Evolutionary conservation across 2,113 vertebrate genomes (phyloP).

Genomic region (Chaetorhynchus papuensis): DNA sequence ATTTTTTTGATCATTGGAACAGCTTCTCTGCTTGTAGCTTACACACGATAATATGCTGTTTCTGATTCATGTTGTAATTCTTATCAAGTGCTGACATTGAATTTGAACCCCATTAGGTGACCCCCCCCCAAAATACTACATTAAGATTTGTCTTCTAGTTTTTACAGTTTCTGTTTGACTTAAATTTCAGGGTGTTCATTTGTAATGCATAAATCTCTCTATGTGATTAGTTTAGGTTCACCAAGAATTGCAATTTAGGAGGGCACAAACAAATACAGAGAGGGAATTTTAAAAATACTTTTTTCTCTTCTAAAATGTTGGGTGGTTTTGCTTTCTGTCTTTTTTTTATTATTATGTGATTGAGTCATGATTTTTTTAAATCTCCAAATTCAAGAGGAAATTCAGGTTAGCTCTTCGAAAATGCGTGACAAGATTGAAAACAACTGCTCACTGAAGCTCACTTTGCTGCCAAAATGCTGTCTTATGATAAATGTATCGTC

Average conservation of each 20-base stretch:
- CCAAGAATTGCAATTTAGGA: background rate
- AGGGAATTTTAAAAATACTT: background rate
- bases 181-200: background rate
- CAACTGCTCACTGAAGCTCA: constrained; percentile 34
- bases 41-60: background rate
- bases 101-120: background rate
- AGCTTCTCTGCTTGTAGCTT: background rate
- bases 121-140: background rate
- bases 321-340: background rate
- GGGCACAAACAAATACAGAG: background rate
- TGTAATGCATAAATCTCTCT: background rate
- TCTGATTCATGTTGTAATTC: background rate
- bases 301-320: background rate
- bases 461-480: constrained; percentile 41
- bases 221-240: background rate
- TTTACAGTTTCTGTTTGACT: background rate
- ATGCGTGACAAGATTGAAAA: constrained; percentile 38
- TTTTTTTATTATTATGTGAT: background rate
- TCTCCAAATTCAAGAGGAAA: constrained; percentile 19
- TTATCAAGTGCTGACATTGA: background rate
- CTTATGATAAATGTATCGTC: constrained; percentile 48
- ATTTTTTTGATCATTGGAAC: background rate
- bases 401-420: constrained; percentile 3
- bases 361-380: constrained; percentile 33
- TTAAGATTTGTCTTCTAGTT: background rate